Percentiles rank a stretch among this genome's conserved stretches.
phyloP scores from a whole-genome alignment of 2,888 invertebrate species.

The Lycia hirtaria region DNA sequence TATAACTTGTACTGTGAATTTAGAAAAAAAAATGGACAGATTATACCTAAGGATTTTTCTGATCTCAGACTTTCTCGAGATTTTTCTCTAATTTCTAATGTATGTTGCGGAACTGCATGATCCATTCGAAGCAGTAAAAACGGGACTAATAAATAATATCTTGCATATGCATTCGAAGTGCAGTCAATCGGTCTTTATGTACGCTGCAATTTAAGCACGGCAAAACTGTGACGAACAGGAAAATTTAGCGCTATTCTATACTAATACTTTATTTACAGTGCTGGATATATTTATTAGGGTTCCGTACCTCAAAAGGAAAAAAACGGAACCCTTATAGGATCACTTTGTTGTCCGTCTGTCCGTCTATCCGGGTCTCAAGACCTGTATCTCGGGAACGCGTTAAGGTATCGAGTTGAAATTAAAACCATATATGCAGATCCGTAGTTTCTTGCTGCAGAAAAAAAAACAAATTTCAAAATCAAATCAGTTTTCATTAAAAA shows the following conservation, averaged over 20 bases:
- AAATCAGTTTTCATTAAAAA: too few relatives aligned
- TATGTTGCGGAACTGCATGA: too few relatives aligned
- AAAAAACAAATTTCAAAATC: too few relatives aligned
- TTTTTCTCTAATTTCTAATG: not conserved
- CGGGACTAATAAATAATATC: conserved; percentile 3
- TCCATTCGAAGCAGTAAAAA: not conserved
- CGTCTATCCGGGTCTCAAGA: too few relatives aligned
- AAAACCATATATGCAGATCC: too few relatives aligned
- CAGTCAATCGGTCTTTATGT: conserved; percentile 24
- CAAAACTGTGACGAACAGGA: conserved; percentile 18
- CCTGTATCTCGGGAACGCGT: too few relatives aligned
- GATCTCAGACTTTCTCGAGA: too few relatives aligned
- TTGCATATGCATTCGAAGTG: conserved; percentile 18
- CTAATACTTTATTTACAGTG: conserved; percentile 5
- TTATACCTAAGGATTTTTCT: not conserved
- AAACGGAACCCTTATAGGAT: too few relatives aligned
- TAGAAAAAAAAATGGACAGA: not conserved
- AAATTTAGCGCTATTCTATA: conserved; percentile 16
- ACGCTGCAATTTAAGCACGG: conserved; percentile 21
- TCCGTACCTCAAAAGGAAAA: too few relatives aligned
- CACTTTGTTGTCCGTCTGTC: too few relatives aligned
- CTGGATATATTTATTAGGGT: not conserved
- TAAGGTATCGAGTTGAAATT: too few relatives aligned
- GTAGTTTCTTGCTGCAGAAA: too few relatives aligned
- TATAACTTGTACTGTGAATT: not conserved